A percentile compares a stretch with the other conserved stretches of the same genome.
Conservation (phyloP, 2,888 invertebrate genomes). For the Drosophila colorata region DNA sequence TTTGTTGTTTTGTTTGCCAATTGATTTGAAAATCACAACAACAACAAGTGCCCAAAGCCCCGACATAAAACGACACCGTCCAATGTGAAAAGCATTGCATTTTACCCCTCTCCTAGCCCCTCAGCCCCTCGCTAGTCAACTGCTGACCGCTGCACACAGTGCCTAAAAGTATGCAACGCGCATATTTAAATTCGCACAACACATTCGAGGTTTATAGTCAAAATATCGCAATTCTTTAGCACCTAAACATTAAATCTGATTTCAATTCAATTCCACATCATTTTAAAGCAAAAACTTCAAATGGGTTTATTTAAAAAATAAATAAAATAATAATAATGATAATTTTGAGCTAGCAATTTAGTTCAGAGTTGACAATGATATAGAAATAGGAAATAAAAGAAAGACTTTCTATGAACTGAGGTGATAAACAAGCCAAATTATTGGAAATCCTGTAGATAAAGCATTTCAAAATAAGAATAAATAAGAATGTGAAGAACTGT, state of each 20-base stretch:
- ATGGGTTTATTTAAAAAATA: no score
- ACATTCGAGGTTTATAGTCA: conserved; percentile 30
- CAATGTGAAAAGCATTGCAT: conserved; percentile 62
- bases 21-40: conserved; percentile 74
- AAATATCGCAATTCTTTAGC: conserved; percentile 4
- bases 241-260: not conserved
- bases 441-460: no score
- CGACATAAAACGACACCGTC: conserved; percentile 41
- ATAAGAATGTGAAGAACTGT: no score
- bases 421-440: no score
- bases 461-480: no score
- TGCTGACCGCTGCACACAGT: conserved; percentile 41
- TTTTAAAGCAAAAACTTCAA: not conserved
- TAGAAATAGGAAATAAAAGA: no score
- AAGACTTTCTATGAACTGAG: no score
- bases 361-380: no score
- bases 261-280: not conserved
- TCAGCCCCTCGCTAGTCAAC: not conserved
- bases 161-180: conserved; percentile 66
- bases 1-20: conserved; percentile 74
- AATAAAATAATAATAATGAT: no score
- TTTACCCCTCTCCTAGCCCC: not conserved
- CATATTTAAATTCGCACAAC: conserved; percentile 65
- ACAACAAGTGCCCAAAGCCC: conserved; percentile 20
- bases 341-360: no score